A percentile compares a stretch with the other conserved stretches of the same genome.
phyloP scores from a whole-genome alignment of 1,140 invertebrate genomes.

The Pseudomyrmex cubaensis region DNA sequence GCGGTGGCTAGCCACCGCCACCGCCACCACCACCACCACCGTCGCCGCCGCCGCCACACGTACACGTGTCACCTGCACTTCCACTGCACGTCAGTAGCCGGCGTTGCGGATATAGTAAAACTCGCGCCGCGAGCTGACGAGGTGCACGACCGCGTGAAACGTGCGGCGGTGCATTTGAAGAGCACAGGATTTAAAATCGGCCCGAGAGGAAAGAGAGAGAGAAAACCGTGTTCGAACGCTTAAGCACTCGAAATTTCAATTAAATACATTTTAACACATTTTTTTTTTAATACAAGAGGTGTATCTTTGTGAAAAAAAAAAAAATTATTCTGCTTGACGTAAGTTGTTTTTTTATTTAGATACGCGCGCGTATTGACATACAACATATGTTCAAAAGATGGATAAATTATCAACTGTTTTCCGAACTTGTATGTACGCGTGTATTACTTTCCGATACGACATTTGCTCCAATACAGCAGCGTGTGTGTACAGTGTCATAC shows the following conservation, averaged over 20 bases:
- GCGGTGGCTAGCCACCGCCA: slow-evolving; percentile 48
- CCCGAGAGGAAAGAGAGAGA: slow-evolving; percentile 17
- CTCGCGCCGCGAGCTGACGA: slow-evolving; percentile 39
- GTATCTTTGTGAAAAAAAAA: too few relatives aligned
- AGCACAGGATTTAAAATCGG: slow-evolving; percentile 38
- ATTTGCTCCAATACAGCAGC: background rate
- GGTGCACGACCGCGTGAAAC: slow-evolving; percentile 66
- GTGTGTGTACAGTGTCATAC: background rate
- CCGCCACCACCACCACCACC: slow-evolving; percentile 29
- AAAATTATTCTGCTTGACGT: background rate
- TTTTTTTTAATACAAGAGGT: too few relatives aligned
- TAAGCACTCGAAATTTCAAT: slow-evolving; percentile 29
- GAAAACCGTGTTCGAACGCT: slow-evolving; percentile 9
- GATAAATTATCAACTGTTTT: background rate
- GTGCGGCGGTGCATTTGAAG: slow-evolving; percentile 50
- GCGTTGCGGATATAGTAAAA: slow-evolving; percentile 36
- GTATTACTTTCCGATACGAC: slow-evolving; percentile 13
- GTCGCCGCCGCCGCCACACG: slow-evolving; percentile 9
- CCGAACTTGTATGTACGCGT: background rate
- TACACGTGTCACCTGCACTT: slow-evolving; percentile 62
- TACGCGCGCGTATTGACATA: too few relatives aligned
- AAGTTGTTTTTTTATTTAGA: background rate
- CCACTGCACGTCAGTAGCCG: slow-evolving; percentile 59
- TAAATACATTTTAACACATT: slow-evolving; percentile 34
- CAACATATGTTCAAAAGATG: background rate